Conservation (phyloP, 2,113 vertebrate species). For the Pterocles orientalis region DNA sequence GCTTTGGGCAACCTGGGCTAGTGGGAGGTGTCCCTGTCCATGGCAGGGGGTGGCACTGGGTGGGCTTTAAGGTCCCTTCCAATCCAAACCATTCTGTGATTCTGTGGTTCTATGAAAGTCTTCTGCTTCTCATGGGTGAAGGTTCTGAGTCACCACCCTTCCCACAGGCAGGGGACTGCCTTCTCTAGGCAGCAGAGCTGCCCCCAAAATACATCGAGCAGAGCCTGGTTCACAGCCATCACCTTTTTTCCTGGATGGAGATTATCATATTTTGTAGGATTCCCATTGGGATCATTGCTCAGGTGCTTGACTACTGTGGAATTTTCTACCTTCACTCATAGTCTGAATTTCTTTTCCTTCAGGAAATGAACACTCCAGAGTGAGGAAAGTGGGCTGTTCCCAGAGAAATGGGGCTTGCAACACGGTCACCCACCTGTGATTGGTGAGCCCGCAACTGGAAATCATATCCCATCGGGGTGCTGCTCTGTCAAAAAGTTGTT, state of each 20-base stretch:
- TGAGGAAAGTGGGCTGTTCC: neutral
- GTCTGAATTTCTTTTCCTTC: neutral
- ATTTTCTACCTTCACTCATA: neutral
- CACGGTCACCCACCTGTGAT: rapidly evolving
- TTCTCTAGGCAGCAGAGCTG: neutral
- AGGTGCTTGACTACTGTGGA: neutral
- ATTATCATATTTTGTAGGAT: neutral
- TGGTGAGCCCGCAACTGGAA: neutral
- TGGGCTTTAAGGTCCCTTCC: no score
- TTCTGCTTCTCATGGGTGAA: neutral
- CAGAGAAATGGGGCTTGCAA: neutral
- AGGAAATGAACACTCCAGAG: neutral
- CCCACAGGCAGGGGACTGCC: neutral
- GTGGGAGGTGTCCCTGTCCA: no score
- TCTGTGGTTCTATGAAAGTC: neutral
- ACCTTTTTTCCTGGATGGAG: neutral
- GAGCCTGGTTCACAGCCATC: neutral
- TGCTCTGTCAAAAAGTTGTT: neutral
- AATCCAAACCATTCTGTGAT: no score
- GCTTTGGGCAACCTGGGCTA: no score
- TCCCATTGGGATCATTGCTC: neutral
- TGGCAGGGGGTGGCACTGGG: no score
- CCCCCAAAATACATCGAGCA: neutral
- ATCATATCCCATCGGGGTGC: neutral
- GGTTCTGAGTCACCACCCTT: neutral